Evolutionary conservation across 1,140 invertebrate genomes (phyloP), one percentile per base, ranked within the genome.

Genomic region (Augochlora pura): DNA sequence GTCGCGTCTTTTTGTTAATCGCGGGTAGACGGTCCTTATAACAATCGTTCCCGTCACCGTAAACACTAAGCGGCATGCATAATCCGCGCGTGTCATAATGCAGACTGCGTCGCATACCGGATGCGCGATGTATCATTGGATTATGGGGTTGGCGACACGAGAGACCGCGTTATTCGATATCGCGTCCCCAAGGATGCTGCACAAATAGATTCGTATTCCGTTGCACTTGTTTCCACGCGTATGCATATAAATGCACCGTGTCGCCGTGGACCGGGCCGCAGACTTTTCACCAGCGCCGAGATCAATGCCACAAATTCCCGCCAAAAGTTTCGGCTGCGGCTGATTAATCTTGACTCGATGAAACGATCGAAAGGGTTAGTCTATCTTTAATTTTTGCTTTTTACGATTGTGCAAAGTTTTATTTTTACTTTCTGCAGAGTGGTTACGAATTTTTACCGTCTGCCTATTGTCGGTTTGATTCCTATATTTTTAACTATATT

Each of bases 21-120:
- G 8, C 54, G 21, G 2, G 21, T 6, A 0, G n/a, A 9, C 21
- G 39, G 27, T 54, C n/a, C 8, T 75, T 39, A 25, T 8, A 27
- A 63, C 67, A 66, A 77, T 77, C 57, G 42, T 8, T 21, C 23
- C 7, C 52, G 67, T 77, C 75, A 38, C 57, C n/a, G 14, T 27
- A 23, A 23, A 25, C 42, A 63, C 70, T 77, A 77, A 77, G 38
- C 57, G 8, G 39, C 42, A n/a, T 49, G 1, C 42, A 25, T 71
- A 66, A 65, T 75, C 72, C 46, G 72, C 63, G 46, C 62, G 72
- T 57, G 63, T 75, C 60, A 75, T 66, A 75, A 66, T 49, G 62
- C 23, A 39, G 72, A 25, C 39, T 73, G n/a, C 27, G 32, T 32
- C 14, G 12, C 18, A 8, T 49, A 10, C 32, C 10, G 42, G 27